Conservation (phyloP, 92 coral and sea anemone species). For the Phenganax marumi region DNA sequence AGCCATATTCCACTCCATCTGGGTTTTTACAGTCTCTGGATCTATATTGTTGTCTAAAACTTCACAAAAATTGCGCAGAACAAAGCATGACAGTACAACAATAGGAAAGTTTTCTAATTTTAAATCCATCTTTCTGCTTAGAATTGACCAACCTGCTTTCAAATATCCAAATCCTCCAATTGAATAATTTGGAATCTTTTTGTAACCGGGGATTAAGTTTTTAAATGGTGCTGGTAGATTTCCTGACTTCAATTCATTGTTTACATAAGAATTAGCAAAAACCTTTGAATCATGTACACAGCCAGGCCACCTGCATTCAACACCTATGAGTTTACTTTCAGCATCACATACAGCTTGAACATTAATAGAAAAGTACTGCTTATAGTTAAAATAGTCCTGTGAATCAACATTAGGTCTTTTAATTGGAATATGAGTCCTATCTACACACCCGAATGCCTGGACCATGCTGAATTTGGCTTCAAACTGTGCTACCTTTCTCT, state of each 20-base stretch:
- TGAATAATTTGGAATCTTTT: not conserved
- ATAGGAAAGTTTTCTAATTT: not conserved
- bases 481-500: not conserved
- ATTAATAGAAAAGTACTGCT: constrained; percentile 2
- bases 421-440: constrained; percentile 24
- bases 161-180: not conserved
- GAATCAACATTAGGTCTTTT: not conserved
- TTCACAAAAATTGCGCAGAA: too few relatives aligned
- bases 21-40: too few relatives aligned
- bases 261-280: constrained; percentile 15
- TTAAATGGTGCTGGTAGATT: not conserved
- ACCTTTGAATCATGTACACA: constrained; percentile 25
- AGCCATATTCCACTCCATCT: not conserved
- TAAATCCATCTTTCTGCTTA: constrained; percentile 49
- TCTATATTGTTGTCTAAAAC: too few relatives aligned
- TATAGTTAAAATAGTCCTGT: constrained; percentile 20
- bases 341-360: constrained; percentile 26
- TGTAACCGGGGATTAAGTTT: not conserved
- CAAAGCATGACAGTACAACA: not conserved
- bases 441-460: constrained; percentile 21
- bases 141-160: constrained; percentile 43
- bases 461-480: constrained; percentile 19
- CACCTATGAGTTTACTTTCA: not conserved
- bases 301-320: constrained; percentile 19
- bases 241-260: not conserved